These are phyloP conservation scores for Bufo bufo DNA, from an alignment of 2,113 vertebrate genomes.

Conservation along the genomic window DNA sequence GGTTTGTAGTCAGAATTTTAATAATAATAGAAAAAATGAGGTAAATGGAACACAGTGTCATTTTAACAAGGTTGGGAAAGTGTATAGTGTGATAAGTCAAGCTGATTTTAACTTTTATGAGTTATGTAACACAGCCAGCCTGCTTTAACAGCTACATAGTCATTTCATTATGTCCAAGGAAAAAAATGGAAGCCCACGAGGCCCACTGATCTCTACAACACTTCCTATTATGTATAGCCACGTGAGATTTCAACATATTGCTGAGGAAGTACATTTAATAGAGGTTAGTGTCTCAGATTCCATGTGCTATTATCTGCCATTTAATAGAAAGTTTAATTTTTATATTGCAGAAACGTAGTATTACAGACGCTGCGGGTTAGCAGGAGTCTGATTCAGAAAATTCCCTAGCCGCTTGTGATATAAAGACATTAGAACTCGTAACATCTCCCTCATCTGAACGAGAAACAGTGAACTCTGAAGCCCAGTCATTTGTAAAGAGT, in stretches of 20 bases:
- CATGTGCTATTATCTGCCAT: slow-evolving; percentile 58
- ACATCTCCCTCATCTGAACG: slow-evolving; percentile 44
- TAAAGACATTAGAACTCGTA: slow-evolving; percentile 46
- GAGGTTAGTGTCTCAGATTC: slow-evolving; percentile 58
- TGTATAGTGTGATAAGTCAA: slow-evolving; percentile 9
- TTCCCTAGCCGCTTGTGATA: slow-evolving; percentile 48
- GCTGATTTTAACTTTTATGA: slow-evolving; percentile 56
- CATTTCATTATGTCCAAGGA: slow-evolving; percentile 64
- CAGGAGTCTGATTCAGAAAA: slow-evolving; percentile 42
- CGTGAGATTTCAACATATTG: not conserved
- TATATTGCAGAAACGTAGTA: not conserved
- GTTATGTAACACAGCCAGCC: slow-evolving; percentile 59
- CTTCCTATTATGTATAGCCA: slow-evolving; percentile 19
- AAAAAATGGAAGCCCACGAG: slow-evolving; percentile 46
- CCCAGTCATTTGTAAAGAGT: slow-evolving; percentile 26
- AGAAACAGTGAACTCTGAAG: slow-evolving; percentile 39
- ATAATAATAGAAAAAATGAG: slow-evolving; percentile 32
- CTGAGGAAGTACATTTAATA: slow-evolving; percentile 58
- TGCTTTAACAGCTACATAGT: slow-evolving; percentile 63
- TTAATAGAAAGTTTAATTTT: slow-evolving; percentile 24
- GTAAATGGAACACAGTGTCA: not conserved
- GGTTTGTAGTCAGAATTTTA: slow-evolving; percentile 33
- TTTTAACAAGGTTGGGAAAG: not conserved
- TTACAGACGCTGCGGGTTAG: slow-evolving; percentile 31
- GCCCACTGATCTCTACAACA: slow-evolving; percentile 31